phyloP scores from a whole-genome alignment of 1,140 invertebrate species.

The Pseudomyrmex dendroicus region DNA sequence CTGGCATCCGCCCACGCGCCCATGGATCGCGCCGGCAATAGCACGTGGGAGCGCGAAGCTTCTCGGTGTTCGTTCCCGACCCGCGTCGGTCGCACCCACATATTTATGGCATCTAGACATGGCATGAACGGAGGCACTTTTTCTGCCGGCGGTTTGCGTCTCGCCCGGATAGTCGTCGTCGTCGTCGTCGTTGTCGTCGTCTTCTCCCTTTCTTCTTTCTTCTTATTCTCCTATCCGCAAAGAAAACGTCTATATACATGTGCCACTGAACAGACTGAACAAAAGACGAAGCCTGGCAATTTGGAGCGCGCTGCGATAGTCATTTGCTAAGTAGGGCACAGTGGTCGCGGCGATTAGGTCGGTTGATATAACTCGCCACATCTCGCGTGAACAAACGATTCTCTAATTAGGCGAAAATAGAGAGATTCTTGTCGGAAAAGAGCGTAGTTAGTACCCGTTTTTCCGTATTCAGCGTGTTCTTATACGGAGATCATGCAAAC shows the following conservation, averaged over 20 bases:
- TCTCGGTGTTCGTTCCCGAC: constrained; percentile 42
- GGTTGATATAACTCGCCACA: background rate
- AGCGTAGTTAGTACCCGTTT: background rate
- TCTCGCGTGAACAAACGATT: constrained; percentile 2
- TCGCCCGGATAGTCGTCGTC: constrained; percentile 51
- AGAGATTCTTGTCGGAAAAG: background rate
- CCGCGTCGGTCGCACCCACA: constrained; percentile 36
- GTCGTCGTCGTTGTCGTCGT: constrained; percentile 7
- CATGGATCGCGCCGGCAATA: constrained; percentile 50
- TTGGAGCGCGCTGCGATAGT: background rate
- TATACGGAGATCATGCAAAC: constrained; percentile 15
- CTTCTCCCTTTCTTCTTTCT: background rate
- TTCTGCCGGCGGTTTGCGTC: constrained; percentile 54
- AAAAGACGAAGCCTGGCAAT: constrained; percentile 36
- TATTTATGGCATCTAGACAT: constrained; percentile 69
- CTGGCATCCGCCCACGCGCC: constrained; percentile 73
- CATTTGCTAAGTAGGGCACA: constrained; percentile 32
- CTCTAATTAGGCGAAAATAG: constrained; percentile 37
- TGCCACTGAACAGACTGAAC: constrained; percentile 34
- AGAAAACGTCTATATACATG: constrained; percentile 24
- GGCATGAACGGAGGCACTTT: constrained; percentile 67
- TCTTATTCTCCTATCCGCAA: background rate
- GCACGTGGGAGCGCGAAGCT: constrained; percentile 63
- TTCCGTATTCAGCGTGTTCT: constrained; percentile 13
- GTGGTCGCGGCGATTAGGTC: constrained; percentile 6